phyloP scores from a whole-genome alignment of 2,797 vertebrate species.

The Bradypus variegatus region DNA sequence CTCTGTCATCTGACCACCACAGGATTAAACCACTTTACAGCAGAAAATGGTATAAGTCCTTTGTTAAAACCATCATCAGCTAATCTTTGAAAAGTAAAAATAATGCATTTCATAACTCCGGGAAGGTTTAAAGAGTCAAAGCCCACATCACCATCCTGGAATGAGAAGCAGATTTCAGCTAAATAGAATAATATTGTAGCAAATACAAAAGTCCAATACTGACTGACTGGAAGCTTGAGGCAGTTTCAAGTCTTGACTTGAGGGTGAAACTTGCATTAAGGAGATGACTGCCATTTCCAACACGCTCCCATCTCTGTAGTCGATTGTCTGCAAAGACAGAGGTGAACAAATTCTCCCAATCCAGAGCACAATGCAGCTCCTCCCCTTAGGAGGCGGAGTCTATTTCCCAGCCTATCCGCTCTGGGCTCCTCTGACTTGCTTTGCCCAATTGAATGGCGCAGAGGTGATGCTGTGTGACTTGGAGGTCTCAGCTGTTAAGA shows the following conservation, averaged over 20 bases:
- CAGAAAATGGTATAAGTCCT: background rate
- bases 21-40: background rate
- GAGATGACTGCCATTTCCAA: background rate
- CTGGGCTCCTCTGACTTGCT: background rate
- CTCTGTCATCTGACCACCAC: background rate
- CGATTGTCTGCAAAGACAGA: background rate
- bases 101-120: background rate
- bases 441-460: background rate
- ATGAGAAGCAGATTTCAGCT: background rate
- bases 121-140: background rate
- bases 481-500: background rate
- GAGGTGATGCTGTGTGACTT: background rate
- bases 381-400: no score
- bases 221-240: background rate
- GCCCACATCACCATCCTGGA: background rate
- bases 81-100: background rate
- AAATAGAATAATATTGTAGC: background rate
- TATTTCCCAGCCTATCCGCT: background rate
- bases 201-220: background rate
- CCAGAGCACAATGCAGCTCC: background rate
- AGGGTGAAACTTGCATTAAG: background rate
- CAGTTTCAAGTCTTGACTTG: background rate
- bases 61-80: background rate
- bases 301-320: no score
- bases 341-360: rapidly evolving